Conservation (phyloP, 2,797 vertebrate species). For the Malurus splendens region DNA sequence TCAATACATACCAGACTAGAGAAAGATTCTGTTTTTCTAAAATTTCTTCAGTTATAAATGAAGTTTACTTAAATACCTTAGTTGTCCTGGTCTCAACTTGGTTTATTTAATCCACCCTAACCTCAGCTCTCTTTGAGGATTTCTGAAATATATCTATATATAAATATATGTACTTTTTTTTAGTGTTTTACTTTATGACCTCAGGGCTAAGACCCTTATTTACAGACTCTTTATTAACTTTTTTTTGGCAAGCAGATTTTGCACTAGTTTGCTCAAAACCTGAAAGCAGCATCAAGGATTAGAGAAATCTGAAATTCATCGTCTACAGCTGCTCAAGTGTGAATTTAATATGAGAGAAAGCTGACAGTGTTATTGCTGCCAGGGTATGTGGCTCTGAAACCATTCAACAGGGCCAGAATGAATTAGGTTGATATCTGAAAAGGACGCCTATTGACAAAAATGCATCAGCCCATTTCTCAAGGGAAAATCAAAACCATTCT, state of each 20-base stretch:
- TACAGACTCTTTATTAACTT: background rate
- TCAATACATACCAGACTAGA: background rate
- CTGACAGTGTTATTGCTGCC: constrained; percentile 7
- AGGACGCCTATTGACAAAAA: constrained; percentile 23
- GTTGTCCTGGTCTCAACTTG: background rate
- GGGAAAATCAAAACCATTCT: constrained; percentile 43
- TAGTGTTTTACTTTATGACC: background rate
- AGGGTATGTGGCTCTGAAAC: background rate
- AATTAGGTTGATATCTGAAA: constrained; percentile 36
- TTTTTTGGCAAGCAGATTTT: background rate
- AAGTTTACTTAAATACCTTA: background rate
- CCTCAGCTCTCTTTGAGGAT: background rate
- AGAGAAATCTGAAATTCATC: background rate
- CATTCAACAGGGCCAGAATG: constrained; percentile 18
- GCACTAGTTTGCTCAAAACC: background rate
- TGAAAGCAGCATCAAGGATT: background rate
- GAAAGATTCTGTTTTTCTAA: background rate
- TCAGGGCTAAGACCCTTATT: background rate
- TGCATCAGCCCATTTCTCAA: constrained; percentile 32
- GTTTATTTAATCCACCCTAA: background rate
- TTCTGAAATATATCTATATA: background rate
- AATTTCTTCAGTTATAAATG: background rate
- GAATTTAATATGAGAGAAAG: background rate
- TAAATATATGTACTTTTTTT: background rate
- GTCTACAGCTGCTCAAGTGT: background rate